Conservation (phyloP, 2,888 invertebrate genomes). For the Coenonympha arcania region DNA sequence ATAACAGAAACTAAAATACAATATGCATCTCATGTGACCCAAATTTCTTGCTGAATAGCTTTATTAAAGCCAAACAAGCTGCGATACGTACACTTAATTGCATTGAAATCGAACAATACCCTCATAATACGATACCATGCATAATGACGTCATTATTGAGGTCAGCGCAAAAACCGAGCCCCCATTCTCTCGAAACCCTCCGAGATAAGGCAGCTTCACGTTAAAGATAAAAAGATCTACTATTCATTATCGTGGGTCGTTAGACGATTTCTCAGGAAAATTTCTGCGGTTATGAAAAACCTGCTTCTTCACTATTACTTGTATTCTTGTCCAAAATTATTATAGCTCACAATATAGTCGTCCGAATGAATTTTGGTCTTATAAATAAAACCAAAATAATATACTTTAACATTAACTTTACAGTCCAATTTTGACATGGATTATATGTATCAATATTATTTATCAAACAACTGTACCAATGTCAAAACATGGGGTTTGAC, state of each 20-base stretch:
- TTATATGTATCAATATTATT: too few species aligned
- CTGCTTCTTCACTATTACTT: too few species aligned
- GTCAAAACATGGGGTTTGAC: too few species aligned
- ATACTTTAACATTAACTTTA: too few species aligned
- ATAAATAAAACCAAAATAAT: too few species aligned
- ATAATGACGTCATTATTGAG: slow-evolving; percentile 4
- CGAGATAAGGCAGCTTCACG: not conserved
- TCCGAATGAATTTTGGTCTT: too few species aligned
- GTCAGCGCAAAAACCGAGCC: slow-evolving; percentile 1
- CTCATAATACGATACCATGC: slow-evolving; percentile 3
- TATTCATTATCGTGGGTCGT: not conserved
- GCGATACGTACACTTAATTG: slow-evolving; percentile 20
- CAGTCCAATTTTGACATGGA: too few species aligned
- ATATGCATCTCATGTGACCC: slow-evolving; percentile 13
- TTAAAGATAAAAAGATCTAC: not conserved
- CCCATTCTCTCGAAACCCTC: slow-evolving; percentile 1
- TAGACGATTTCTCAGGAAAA: too few species aligned
- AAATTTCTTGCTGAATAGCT: slow-evolving; percentile 18
- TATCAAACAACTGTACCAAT: too few species aligned
- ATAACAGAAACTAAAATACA: slow-evolving; percentile 10
- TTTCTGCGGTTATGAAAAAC: too few species aligned
- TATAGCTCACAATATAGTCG: too few species aligned
- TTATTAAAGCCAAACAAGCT: slow-evolving; percentile 22
- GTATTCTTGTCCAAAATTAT: too few species aligned
- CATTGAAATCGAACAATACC: slow-evolving; percentile 19